Conservation (phyloP, 2,797 vertebrate genomes). For the Parambassis ranga region DNA sequence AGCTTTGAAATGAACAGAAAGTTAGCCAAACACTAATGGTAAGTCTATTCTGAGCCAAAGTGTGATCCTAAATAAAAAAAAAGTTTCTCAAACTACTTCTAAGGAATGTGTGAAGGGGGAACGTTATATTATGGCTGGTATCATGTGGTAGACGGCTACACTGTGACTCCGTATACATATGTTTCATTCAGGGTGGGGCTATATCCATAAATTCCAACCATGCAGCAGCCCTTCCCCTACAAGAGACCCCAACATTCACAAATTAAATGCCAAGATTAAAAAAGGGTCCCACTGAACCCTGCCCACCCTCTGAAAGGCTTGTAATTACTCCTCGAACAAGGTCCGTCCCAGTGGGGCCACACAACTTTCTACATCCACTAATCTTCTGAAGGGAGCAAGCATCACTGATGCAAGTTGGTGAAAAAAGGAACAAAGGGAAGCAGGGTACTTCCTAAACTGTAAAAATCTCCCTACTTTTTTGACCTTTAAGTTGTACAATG, state of each 20-base stretch:
- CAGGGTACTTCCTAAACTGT: background rate
- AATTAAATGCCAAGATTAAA: slow-evolving; percentile 68
- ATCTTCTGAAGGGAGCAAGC: slow-evolving; percentile 16
- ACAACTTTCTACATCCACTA: slow-evolving; percentile 36
- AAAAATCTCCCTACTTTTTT: background rate
- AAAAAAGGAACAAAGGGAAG: background rate
- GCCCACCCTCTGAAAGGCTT: slow-evolving; percentile 63
- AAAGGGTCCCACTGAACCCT: slow-evolving; percentile 60
- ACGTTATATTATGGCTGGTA: slow-evolving; percentile 56
- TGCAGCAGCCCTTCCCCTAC: slow-evolving; percentile 62
- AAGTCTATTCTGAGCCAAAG: slow-evolving; percentile 30
- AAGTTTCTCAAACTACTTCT: slow-evolving; percentile 30
- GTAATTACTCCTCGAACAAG: slow-evolving; percentile 64
- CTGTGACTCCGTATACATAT: slow-evolving; percentile 37
- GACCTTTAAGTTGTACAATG: background rate
- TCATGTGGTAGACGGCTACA: slow-evolving; percentile 57
- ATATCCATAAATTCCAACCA: slow-evolving; percentile 66
- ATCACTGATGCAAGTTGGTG: background rate
- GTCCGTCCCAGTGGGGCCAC: slow-evolving; percentile 47
- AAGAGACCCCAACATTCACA: slow-evolving; percentile 66
- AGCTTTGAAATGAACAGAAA: background rate
- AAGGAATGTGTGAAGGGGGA: slow-evolving; percentile 57
- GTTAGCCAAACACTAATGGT: slow-evolving; percentile 11
- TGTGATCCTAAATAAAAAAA: slow-evolving; percentile 38
- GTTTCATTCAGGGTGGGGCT: slow-evolving; percentile 65